phyloP scores from a whole-genome alignment of 1,140 invertebrate genomes.

The Bombus waltoni region DNA sequence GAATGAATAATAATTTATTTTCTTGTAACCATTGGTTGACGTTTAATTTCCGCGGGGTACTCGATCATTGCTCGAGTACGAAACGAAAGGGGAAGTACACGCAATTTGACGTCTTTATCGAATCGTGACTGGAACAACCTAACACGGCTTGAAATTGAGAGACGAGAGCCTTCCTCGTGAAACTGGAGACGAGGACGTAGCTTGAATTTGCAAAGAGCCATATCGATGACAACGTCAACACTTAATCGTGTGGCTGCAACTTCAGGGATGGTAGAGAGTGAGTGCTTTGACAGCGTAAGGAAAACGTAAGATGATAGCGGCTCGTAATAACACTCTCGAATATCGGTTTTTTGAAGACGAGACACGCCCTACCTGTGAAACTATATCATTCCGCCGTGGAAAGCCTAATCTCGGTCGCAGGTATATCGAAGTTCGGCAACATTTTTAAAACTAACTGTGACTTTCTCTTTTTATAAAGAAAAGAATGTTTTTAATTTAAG shows the following conservation, averaged over 20 bases:
- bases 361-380: background rate
- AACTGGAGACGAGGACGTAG: slow-evolving; percentile 39
- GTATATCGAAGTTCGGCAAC: background rate
- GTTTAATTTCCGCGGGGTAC: slow-evolving; percentile 4
- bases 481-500: too few relatives aligned
- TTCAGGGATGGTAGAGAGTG: background rate
- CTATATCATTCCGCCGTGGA: background rate
- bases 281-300: slow-evolving; percentile 33
- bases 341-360: background rate
- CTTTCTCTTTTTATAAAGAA: background rate
- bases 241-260: slow-evolving; percentile 28
- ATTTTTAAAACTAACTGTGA: background rate
- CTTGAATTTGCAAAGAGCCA: slow-evolving; percentile 39
- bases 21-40: background rate
- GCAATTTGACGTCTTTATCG: slow-evolving; percentile 34
- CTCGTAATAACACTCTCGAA: slow-evolving; percentile 30
- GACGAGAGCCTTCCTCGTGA: slow-evolving; percentile 15
- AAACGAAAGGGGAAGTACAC: slow-evolving; percentile 3
- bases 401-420: background rate
- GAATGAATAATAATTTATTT: background rate
- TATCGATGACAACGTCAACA: slow-evolving; percentile 58
- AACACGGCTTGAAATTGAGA: slow-evolving; percentile 31
- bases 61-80: slow-evolving; percentile 4
- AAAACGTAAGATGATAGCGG: slow-evolving; percentile 42
- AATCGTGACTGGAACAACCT: slow-evolving; percentile 24